Evolutionary conservation across 2,888 invertebrate species (phyloP), one percentile per base, ranked within the genome.

Genomic region (Deilephila elpenor): DNA sequence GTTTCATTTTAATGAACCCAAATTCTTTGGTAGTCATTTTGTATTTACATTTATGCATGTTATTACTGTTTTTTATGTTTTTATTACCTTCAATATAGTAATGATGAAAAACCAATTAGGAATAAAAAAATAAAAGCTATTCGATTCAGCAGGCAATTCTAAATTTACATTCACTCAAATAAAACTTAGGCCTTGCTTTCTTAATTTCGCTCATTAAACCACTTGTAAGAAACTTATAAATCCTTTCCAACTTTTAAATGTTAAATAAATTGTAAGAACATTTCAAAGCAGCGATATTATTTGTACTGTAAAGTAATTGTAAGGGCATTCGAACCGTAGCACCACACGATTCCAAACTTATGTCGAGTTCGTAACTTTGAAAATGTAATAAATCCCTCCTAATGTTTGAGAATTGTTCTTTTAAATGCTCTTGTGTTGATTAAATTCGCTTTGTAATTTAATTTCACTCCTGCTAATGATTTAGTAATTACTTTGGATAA

Each of bases 281-380:
- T 37, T 64, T 37, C 20, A 67, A 67, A 67, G 20, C 25, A 44
- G 67, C 25, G 44, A 51, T 67, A 14, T 17, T 25, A 44, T 67
- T 67, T 64, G 64, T 64, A 44, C 8, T 67, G 51, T 44, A 51
- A 67, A 67, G 67, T 67, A 44, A 44, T 67, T 51, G 25, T 51
- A 51, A 44, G 20, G 5, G 64, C 51, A 17, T 25, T 67, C 25
- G 17, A 44, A 25, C 20, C 8, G n/a, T 44, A 7, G 44, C 44
- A 44, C 51, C 25, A 44, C 62, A 62, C 25, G 17, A 67, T 51
- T 51, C 44, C 20, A 25, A 51, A 67, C 51, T 67, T n/a, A 51
- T 67, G 67, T 20, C 44, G 51, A 20, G 67, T 44, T 67, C 7
- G 44, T 67, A 51, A 67, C 67, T 67, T 67, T 67, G 44, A 67